Evolutionary conservation across 2,888 invertebrate genomes (phyloP), one percentile per base, ranked within the genome.

Genomic region (Drosophila kanekoi): DNA sequence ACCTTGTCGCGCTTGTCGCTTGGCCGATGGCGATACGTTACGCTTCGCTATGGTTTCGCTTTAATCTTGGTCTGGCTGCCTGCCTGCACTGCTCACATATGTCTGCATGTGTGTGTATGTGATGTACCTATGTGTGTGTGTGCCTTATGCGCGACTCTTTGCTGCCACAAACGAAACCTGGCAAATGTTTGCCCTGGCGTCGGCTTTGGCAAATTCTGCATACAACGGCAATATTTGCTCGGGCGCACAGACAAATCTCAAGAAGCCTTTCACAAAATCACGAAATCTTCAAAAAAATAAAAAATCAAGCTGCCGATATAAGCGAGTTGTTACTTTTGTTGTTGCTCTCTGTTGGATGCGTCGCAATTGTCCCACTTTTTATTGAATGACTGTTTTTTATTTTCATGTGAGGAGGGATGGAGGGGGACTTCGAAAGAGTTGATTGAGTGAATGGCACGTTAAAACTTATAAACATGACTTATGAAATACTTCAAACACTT

Each of bases 1-100:
- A 90, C 91, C 92, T 91, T 91, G 90, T 89, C 88, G 80, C 89
- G 90, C 81, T 79, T 88, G 85, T 83, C 87, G 82, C 75, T 77
- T 70, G 82, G 66, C 83, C 81, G 82, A 77, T 86, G 89, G 89
- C 85, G 78, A 87, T 89, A 79, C 78, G 82, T 87, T 85, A 87
- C 89, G 88, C 84, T 87, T 84, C 79, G 81, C 78, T 84, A 85
- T 83, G 87, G 89, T 81, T 88, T 86, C 75, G 81, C 85, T 84
- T 89, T 85, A 85, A 87, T 80, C 89, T 87, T 80, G 68, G 57
- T 61, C 76, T 68, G 68, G 16, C 72, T 68, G 65, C 54, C 49
- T 63, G 72, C 79, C 70, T 71, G 65, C 67, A 81, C 59, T 74
- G 54, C 70, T 52, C 62, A 63, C 83, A 72, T 28, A 8, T 59